These are phyloP conservation scores for Drosophila emarginata DNA, from an alignment of 2,888 invertebrate genomes.

Conservation along the genomic window DNA sequence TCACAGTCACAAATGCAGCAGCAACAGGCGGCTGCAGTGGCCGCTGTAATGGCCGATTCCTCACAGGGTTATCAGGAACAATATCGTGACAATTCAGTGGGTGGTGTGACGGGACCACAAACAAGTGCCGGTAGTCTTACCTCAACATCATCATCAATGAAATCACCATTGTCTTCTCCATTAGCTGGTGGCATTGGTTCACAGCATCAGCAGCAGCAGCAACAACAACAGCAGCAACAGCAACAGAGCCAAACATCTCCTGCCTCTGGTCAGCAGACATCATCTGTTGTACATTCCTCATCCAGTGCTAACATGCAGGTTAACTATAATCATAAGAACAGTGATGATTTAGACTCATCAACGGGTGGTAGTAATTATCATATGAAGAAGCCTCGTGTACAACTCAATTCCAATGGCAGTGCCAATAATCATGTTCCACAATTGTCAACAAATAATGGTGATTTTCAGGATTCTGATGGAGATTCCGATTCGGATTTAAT, in stretches of 20 bases:
- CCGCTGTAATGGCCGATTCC: slow-evolving; percentile 70
- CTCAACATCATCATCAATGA: slow-evolving; percentile 82
- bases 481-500: slow-evolving; percentile 77
- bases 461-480: slow-evolving; percentile 75
- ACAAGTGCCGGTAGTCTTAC: slow-evolving; percentile 67
- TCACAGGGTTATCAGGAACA: slow-evolving; percentile 76
- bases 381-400: slow-evolving; percentile 80
- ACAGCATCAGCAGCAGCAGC: slow-evolving; percentile 33
- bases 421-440: slow-evolving; percentile 32
- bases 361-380: slow-evolving; percentile 71
- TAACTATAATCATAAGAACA: slow-evolving; percentile 55
- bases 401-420: slow-evolving; percentile 53
- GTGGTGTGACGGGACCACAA: slow-evolving; percentile 44
- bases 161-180: slow-evolving; percentile 80
- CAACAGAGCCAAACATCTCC: slow-evolving; percentile 37
- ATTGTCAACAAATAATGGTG: slow-evolving; percentile 52
- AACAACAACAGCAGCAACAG: slow-evolving; percentile 19
- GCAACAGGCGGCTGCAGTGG: slow-evolving; percentile 66
- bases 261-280: slow-evolving; percentile 42
- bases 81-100: slow-evolving; percentile 59
- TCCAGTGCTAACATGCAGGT: slow-evolving; percentile 52
- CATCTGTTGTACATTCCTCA: slow-evolving; percentile 66
- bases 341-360: slow-evolving; percentile 72
- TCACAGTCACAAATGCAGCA: slow-evolving; percentile 75
- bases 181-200: slow-evolving; percentile 55